Conservation (phyloP, 2,888 invertebrate species). For the Limnephilus lunatus region DNA sequence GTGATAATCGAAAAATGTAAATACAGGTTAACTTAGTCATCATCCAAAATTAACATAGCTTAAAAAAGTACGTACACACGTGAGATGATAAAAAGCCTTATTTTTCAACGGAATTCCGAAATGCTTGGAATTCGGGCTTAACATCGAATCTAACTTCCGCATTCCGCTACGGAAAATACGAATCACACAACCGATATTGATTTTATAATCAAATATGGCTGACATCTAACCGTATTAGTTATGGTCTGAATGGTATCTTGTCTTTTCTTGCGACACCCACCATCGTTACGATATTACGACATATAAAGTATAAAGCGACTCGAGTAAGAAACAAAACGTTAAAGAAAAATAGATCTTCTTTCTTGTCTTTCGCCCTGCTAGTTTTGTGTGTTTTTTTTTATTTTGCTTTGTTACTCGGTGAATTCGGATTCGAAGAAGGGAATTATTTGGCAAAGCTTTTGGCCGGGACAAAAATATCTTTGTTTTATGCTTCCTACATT, state of each 20-base stretch:
- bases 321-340: not conserved
- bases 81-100: not conserved
- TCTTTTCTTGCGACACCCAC: conserved; percentile 6
- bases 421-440: not conserved
- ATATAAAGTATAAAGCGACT: not conserved
- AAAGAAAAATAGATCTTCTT: not conserved
- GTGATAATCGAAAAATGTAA: too few species aligned
- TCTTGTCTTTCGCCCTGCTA: not conserved
- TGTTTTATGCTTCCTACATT: not conserved
- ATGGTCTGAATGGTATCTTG: conserved; percentile 12
- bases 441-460: not conserved
- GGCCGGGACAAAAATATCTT: not conserved
- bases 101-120: not conserved
- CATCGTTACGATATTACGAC: not conserved
- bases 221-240: conserved; percentile 32
- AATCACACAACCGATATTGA: conserved; percentile 35
- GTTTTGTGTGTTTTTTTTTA: not conserved
- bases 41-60: not conserved
- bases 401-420: not conserved
- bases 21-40: not conserved
- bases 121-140: not conserved
- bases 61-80: not conserved
- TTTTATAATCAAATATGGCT: conserved; percentile 41
- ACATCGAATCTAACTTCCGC: not conserved
- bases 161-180: not conserved